Evolutionary conservation across 2,113 vertebrate species (phyloP), one percentile per base, ranked within the genome.

Genomic region (Galemys pyrenaicus): DNA sequence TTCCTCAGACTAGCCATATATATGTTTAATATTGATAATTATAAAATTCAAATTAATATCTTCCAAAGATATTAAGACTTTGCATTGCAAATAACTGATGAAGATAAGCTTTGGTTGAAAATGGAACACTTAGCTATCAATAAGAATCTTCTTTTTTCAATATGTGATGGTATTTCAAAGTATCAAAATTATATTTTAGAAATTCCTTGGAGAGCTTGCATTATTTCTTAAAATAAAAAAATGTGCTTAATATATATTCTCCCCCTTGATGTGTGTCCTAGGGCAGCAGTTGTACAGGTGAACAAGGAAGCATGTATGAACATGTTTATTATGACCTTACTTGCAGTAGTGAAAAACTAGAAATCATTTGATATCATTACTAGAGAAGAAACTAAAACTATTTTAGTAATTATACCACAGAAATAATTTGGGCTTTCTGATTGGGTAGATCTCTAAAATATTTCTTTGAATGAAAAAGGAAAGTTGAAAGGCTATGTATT

Each of bases 391-490:
- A 58, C n/a, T 60, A 67, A 58, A 80, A 68, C 37, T 68, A 9
- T 28, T 58, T 24, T 15, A 67, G 4, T 56, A 32, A 3, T 73
- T 73, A 68, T 70, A 88, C 10, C 37, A 39, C 35, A 74, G 39
- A 78, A 67, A 26, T 86, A 86, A 92, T 81, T 92, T 85, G 30
- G 83, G 22, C 89, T 74, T 80, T 68, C 24, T 85, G 39, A 85
- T 74, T 92, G 30, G 39, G 67, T 88, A 67, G 39, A 41, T 79
- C 56, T 80, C 19, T 6, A 22, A 46, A 60, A 92, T 19, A 54
- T 64, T 80, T 88, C 22, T 87, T 85, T 79, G 12, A 65, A 4
- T 51, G 73, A 68, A 88, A 9, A 88, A 49, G 16, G 64, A 73
- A 87, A 92, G 22, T 84, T 89, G 35, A 89, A 92, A 85, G 32